Evolutionary conservation across 1,140 invertebrate species (phyloP), one percentile per base, ranked within the genome.

Genomic region (Nymphalis io): DNA sequence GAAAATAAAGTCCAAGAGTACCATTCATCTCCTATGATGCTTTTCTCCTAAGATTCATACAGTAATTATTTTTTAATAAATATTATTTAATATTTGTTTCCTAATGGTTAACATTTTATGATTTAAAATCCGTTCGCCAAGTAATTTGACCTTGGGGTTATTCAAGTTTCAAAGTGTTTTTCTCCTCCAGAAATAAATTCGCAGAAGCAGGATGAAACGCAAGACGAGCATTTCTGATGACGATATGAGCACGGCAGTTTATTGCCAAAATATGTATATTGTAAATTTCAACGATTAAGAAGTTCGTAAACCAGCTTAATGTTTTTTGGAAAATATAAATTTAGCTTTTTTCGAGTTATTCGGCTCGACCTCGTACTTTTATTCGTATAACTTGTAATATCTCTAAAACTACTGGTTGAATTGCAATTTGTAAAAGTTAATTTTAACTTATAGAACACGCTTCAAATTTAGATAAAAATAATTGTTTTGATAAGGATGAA

Each of bases 121-220:
- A 33, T 33, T 33, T 33, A 33, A 42, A 42, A 13, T 42, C 15
- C 15, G 40, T 42, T 11, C 15, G 15, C 15, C 42, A n/a, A 46
- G 42, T 46, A 46, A 46, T 46, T 46, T 46, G 42, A 46, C 42
- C 42, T 46, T 46, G 15, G 42, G 42, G 42, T n/a, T 46, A 46
- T 46, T 51, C 46, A 51, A 51, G 18, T 51, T 51, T 20, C 12
- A n/a, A 46, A 51, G 46, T 51, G 46, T 51, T 51, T 10, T 20
- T 51, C 18, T 51, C 16, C 40, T 60, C 59, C 64, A 57, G 61
- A 75, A 79, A 75, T 79, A 78, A 75, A 78, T 69, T 63, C 46
- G 51, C 66, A 70, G 64, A 60, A 66, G 62, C 73, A 46, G 64
- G 55, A 65, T 71, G 70, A 66, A 51, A 72, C 55, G 59, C 70